phyloP scores from a whole-genome alignment of 2,888 invertebrate species.

The Zele albiditarsus region DNA sequence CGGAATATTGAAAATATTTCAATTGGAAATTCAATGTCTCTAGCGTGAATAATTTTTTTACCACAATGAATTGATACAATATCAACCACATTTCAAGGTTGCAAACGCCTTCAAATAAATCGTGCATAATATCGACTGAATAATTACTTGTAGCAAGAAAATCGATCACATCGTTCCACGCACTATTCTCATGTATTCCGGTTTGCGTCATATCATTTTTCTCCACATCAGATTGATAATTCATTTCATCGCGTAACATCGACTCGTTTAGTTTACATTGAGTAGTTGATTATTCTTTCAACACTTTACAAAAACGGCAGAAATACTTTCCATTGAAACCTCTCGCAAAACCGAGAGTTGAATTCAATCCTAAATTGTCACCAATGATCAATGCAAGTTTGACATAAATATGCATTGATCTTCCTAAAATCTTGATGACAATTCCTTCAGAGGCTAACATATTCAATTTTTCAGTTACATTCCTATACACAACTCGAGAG shows the following conservation, averaged over 20 bases:
- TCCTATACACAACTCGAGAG: not conserved
- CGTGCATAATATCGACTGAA: conserved; percentile 23
- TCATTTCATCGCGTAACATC: conserved; percentile 1
- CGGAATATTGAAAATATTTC: conserved; percentile 11
- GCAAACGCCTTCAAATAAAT: conserved; percentile 12
- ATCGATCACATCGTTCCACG: not conserved
- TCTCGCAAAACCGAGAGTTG: not conserved
- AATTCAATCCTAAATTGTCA: too few species aligned
- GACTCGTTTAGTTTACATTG: not conserved
- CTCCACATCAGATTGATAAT: conserved; percentile 3
- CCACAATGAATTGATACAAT: not conserved
- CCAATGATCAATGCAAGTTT: conserved; percentile 32
- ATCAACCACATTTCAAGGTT: not conserved
- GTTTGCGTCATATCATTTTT: not conserved
- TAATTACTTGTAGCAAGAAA: conserved; percentile 12
- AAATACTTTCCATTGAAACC: conserved; percentile 7
- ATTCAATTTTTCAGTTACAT: conserved; percentile 34
- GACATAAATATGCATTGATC: conserved; percentile 8
- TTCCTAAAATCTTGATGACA: not conserved
- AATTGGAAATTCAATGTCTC: not conserved
- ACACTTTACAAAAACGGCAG: conserved; percentile 19
- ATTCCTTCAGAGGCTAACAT: conserved; percentile 13
- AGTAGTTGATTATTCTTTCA: not conserved
- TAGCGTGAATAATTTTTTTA: not conserved
- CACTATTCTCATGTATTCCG: not conserved